A percentile compares a stretch with the other conserved stretches of the same genome.
Conservation (phyloP, 2,888 invertebrate genomes). For the Entomobrya multifasciata region DNA sequence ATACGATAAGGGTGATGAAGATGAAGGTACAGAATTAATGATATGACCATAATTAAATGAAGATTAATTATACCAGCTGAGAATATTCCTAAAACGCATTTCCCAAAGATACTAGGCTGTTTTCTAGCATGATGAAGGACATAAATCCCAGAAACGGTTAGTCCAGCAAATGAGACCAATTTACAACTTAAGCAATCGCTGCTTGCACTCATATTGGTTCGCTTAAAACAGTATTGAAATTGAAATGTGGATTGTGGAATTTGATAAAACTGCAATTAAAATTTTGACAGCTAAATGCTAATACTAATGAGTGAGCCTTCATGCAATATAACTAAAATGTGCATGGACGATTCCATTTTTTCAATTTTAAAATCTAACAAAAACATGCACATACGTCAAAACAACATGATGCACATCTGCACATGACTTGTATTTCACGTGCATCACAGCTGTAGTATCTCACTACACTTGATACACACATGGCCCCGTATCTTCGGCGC, state of each 20-base stretch:
- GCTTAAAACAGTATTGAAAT: neutral
- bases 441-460: neutral
- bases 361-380: too few species aligned
- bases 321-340: too few species aligned
- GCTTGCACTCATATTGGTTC: neutral
- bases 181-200: slow-evolving; percentile 63
- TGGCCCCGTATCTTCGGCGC: neutral
- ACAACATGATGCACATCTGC: too few species aligned
- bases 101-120: slow-evolving; percentile 5
- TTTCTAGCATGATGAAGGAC: slow-evolving; percentile 46
- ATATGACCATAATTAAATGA: too few species aligned
- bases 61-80: slow-evolving; percentile 54
- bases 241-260: too few species aligned
- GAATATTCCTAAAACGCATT: slow-evolving; percentile 25
- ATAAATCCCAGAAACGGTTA: slow-evolving; percentile 67
- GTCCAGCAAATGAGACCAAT: slow-evolving; percentile 63
- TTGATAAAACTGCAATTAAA: too few species aligned
- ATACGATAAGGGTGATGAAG: neutral
- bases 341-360: too few species aligned
- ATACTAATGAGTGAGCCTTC: neutral
- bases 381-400: too few species aligned
- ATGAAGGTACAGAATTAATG: neutral
- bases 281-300: too few species aligned
- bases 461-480: neutral
- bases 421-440: too few species aligned